phyloP scores from a whole-genome alignment of 2,797 vertebrate species.

The Phrynocephalus vlangalii region DNA sequence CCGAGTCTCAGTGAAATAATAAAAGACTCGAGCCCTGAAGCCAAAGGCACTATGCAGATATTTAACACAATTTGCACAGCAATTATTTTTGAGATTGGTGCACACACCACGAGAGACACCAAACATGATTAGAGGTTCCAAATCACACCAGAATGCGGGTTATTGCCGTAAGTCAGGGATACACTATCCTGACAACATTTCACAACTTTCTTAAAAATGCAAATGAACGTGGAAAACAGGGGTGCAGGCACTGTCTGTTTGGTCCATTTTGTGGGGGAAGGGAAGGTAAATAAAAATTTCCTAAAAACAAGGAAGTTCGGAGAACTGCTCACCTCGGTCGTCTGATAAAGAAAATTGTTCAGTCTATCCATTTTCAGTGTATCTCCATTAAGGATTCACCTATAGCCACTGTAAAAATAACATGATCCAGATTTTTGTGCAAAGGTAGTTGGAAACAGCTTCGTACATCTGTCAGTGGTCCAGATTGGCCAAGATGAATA shows the following conservation, averaged over 20 bases:
- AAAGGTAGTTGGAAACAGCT: slow-evolving; percentile 51
- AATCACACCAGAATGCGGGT: neutral
- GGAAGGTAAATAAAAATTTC: slow-evolving; percentile 53
- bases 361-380: slow-evolving; percentile 68
- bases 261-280: slow-evolving; percentile 57
- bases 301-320: slow-evolving; percentile 57
- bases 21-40: neutral
- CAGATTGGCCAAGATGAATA: slow-evolving; percentile 15
- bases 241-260: slow-evolving; percentile 34
- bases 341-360: slow-evolving; percentile 69
- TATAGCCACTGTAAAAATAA: slow-evolving; percentile 61
- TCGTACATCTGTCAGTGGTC: slow-evolving; percentile 19
- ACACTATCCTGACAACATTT: slow-evolving; percentile 1
- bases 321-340: slow-evolving; percentile 41
- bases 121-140: neutral
- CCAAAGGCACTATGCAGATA: slow-evolving; percentile 24
- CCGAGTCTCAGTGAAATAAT: slow-evolving; percentile 22
- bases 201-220: slow-evolving; percentile 56
- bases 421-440: slow-evolving; percentile 56
- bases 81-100: slow-evolving; percentile 6
- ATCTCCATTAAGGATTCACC: slow-evolving; percentile 61
- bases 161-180: too few species aligned
- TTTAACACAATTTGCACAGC: slow-evolving; percentile 9
- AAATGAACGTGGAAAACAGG: slow-evolving; percentile 60
- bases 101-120: neutral